phyloP scores from a whole-genome alignment of 1,140 invertebrate species.

The Leptinotarsa defecta region DNA sequence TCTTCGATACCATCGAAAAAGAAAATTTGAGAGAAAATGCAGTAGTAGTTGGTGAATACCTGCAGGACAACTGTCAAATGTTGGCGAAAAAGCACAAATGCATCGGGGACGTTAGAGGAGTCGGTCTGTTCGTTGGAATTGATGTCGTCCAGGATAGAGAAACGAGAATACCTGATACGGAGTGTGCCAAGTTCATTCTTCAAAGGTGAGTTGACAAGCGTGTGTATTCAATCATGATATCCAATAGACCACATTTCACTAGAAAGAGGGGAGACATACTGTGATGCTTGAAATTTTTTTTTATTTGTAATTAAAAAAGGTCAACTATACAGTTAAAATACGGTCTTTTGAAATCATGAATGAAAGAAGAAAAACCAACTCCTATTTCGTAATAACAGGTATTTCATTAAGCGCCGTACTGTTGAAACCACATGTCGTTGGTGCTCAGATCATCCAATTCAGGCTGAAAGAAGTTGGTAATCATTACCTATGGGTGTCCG shows the following conservation, averaged over 20 bases:
- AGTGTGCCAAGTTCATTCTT: conserved; percentile 70
- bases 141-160: conserved; percentile 86
- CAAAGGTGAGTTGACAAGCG: conserved; percentile 39
- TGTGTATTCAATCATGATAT: not conserved
- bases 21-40: conserved; percentile 87
- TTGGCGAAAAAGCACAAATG: conserved; percentile 76
- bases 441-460: no score
- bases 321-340: no score
- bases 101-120: conserved; percentile 88
- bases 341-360: conserved; percentile 6
- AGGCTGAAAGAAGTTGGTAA: no score
- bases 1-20: conserved; percentile 90
- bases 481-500: no score
- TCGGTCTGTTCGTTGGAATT: conserved; percentile 91
- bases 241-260: no score
- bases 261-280: no score
- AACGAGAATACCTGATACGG: conserved; percentile 80
- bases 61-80: conserved; percentile 71
- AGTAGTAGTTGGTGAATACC: conserved; percentile 75
- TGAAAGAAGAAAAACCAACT: no score
- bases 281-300: no score
- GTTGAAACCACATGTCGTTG: no score
- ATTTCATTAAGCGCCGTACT: no score
- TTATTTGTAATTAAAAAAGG: no score
- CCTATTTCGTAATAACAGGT: no score